A percentile compares a stretch with the other conserved stretches of the same genome.
Conservation (phyloP, 1,140 invertebrate species). For the Orussus abietinus region DNA sequence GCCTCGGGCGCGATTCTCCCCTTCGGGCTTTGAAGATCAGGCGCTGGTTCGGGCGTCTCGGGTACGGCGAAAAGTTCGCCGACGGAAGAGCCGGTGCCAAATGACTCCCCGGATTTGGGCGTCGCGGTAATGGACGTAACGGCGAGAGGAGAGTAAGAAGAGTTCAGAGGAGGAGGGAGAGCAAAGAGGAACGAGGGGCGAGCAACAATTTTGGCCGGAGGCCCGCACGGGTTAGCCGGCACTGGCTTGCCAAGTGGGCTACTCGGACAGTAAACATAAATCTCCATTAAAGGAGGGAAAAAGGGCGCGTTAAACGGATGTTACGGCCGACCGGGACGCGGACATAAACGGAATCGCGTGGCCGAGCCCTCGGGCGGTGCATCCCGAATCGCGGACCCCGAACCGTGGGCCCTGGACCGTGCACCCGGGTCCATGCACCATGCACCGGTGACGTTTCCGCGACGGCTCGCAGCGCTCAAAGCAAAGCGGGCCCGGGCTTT, state of each 20-base stretch:
- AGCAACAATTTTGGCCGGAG: conserved; percentile 25
- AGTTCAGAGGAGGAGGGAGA: neutral
- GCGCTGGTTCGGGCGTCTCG: too few species aligned
- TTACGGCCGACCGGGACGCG: conserved; percentile 16
- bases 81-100: conserved; percentile 1
- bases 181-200: conserved; percentile 15
- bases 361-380: conserved; percentile 4
- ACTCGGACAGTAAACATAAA: conserved; percentile 18
- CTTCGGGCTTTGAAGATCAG: conserved; percentile 21
- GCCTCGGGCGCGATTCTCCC: too few species aligned
- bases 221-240: neutral
- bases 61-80: too few species aligned
- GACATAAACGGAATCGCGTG: conserved; percentile 17
- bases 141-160: neutral
- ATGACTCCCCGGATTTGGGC: neutral
- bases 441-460: too few species aligned
- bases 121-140: conserved; percentile 3
- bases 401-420: neutral
- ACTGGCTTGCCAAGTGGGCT: conserved; percentile 12
- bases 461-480: too few species aligned
- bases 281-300: conserved; percentile 17
- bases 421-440: conserved; percentile 2
- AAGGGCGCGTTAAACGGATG: neutral
- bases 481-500: neutral
- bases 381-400: neutral